Conservation (phyloP, 2,888 invertebrate species). For the Serrognathus titanus region DNA sequence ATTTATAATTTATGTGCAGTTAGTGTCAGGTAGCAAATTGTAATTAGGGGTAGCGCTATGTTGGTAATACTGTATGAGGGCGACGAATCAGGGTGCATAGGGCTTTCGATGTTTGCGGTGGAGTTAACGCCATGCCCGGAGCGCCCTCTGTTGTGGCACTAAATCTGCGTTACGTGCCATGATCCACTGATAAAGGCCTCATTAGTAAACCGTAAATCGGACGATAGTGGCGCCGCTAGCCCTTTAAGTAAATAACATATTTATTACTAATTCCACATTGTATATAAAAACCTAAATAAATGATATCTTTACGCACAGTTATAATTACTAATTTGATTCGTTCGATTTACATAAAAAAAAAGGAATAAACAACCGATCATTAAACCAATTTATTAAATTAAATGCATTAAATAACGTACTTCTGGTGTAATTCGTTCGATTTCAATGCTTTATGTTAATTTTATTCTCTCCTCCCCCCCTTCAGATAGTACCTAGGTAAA, state of each 20-base stretch:
- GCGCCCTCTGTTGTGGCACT: constrained; percentile 41
- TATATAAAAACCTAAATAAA: constrained; percentile 3
- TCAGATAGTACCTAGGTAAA: too few species aligned
- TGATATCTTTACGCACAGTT: neutral
- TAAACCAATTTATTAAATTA: neutral
- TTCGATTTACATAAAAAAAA: constrained; percentile 13
- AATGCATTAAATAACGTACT: neutral
- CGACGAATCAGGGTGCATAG: constrained; percentile 3
- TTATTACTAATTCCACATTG: constrained; percentile 13
- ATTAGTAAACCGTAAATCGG: constrained; percentile 53
- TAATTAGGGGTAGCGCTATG: constrained; percentile 7
- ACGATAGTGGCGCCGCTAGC: constrained; percentile 38
- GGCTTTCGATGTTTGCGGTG: constrained; percentile 37
- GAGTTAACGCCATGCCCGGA: constrained; percentile 35
- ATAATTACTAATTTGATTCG: neutral
- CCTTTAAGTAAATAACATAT: constrained; percentile 25
- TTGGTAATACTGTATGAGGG: constrained; percentile 7
- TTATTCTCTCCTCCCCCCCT: too few species aligned
- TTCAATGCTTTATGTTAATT: too few species aligned
- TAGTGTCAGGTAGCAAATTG: constrained; percentile 7
- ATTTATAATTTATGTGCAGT: constrained; percentile 21
- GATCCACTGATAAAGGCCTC: constrained; percentile 52
- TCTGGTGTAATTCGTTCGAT: neutral
- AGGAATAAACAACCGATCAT: constrained; percentile 12
- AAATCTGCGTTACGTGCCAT: constrained; percentile 52